Percentiles rank a stretch among this genome's conserved stretches.
These are phyloP conservation scores for Didymodactylos carnosus DNA, from an alignment of 2,888 invertebrate genomes.

Conservation along the genomic window DNA sequence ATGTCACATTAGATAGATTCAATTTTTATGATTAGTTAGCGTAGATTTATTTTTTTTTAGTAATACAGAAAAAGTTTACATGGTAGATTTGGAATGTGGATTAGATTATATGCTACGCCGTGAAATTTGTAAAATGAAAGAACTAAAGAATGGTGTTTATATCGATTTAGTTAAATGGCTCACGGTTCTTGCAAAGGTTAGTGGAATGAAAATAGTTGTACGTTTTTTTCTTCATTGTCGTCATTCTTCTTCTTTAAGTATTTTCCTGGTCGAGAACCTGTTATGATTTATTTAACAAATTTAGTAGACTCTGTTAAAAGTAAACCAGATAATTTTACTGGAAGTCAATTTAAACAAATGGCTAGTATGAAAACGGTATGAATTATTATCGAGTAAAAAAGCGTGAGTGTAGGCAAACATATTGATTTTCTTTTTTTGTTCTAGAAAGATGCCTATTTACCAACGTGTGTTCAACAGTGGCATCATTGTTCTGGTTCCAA, in stretches of 20 bases:
- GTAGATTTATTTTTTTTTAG: too few species aligned
- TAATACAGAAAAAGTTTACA: slow-evolving; percentile 48
- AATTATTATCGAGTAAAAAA: too few species aligned
- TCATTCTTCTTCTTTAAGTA: not conserved
- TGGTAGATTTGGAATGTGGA: slow-evolving; percentile 67
- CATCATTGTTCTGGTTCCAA: slow-evolving; percentile 58
- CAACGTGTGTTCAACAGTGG: not conserved
- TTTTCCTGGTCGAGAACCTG: not conserved
- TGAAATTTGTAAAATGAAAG: slow-evolving; percentile 54
- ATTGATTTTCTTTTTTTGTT: too few species aligned
- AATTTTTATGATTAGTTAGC: too few species aligned
- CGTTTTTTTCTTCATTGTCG: too few species aligned
- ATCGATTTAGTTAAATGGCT: slow-evolving; percentile 40
- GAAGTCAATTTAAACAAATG: not conserved
- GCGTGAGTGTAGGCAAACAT: too few species aligned
- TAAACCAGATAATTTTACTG: not conserved
- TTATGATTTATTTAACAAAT: not conserved
- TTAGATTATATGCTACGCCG: slow-evolving; percentile 59
- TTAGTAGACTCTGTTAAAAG: not conserved
- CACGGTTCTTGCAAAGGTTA: not conserved
- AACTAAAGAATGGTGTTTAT: slow-evolving; percentile 51
- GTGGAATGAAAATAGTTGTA: too few species aligned
- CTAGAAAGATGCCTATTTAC: not conserved
- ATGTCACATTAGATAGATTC: too few species aligned
- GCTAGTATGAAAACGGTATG: not conserved